phyloP scores from a whole-genome alignment of 2,797 vertebrate species.

The Siniperca obscura region DNA sequence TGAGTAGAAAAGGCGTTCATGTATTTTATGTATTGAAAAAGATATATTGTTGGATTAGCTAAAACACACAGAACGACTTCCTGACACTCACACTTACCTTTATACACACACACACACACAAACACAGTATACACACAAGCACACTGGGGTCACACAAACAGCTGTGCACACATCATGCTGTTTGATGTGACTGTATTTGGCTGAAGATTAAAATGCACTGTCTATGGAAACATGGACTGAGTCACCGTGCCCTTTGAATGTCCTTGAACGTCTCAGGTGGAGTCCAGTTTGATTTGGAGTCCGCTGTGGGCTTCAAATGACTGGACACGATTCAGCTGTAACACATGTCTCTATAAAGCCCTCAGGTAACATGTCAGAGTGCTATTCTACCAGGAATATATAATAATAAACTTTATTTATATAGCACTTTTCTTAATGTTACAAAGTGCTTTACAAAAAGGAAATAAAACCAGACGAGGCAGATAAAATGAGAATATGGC shows the following conservation, averaged over 20 bases:
- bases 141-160: not conserved
- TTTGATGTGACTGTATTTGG: slow-evolving; percentile 17
- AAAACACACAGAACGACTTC: not conserved
- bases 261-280: slow-evolving; percentile 37
- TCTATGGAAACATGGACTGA: not conserved
- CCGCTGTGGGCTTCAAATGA: slow-evolving; percentile 27
- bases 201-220: slow-evolving; percentile 15
- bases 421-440: too few species aligned
- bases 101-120: not conserved
- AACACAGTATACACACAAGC: not conserved
- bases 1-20: too few species aligned
- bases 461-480: too few species aligned
- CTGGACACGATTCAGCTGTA: slow-evolving; percentile 6
- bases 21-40: too few species aligned
- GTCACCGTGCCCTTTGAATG: not conserved
- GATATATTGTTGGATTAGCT: too few species aligned
- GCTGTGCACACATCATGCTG: slow-evolving; percentile 1
- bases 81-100: not conserved
- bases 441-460: too few species aligned
- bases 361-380: slow-evolving; percentile 1
- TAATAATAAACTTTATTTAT: too few species aligned
- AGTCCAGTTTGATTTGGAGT: slow-evolving; percentile 8
- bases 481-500: too few species aligned
- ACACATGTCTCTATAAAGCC: not conserved
- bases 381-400: not conserved